A percentile compares a stretch with the other conserved stretches of the same genome.
These are phyloP conservation scores for Bursaphelenchus okinawaensis DNA, from an alignment of 2,888 invertebrate genomes.

Conservation along the genomic window DNA sequence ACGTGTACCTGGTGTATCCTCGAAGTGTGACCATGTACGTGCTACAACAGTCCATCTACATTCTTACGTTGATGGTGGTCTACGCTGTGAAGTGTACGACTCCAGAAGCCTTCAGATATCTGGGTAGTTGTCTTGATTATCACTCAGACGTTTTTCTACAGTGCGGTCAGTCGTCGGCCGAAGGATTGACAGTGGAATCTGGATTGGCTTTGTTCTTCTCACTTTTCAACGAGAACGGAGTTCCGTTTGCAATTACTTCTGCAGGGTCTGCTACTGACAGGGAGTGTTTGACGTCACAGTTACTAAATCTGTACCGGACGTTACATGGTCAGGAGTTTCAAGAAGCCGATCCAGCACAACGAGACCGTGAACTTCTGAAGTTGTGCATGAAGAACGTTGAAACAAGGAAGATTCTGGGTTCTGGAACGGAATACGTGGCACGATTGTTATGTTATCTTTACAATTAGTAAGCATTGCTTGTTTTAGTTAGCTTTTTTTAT, in stretches of 20 bases:
- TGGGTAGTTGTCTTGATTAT: background rate
- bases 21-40: conserved; percentile 4
- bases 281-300: background rate
- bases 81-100: background rate
- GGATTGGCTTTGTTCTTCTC: background rate
- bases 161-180: background rate
- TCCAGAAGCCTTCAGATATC: background rate
- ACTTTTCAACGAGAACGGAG: background rate
- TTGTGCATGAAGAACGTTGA: background rate
- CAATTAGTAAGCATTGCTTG: conserved; percentile 15
- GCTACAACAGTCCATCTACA: conserved; percentile 40
- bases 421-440: conserved; percentile 25
- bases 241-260: background rate
- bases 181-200: background rate
- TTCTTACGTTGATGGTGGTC: conserved; percentile 31
- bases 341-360: background rate
- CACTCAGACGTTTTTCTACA: background rate
- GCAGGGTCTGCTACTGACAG: background rate
- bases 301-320: background rate
- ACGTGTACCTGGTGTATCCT: background rate
- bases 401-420: conserved; percentile 16
- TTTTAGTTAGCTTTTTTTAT: background rate
- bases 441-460: conserved; percentile 25
- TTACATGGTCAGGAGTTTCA: background rate
- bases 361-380: background rate